Evolutionary conservation across 2,797 vertebrate species (phyloP).

Genomic region (Mycteria americana): DNA sequence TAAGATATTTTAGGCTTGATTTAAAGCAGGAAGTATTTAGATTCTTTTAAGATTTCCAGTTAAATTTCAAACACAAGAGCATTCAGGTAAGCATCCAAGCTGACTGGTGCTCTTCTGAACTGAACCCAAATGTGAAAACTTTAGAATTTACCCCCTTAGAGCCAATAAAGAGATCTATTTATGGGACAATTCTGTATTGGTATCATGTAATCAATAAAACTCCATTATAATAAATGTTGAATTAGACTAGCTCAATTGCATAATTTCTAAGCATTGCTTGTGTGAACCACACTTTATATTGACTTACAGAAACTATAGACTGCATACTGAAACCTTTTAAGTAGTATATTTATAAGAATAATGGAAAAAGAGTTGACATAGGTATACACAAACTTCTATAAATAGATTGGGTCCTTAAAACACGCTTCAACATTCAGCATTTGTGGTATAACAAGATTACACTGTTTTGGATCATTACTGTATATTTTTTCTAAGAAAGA

Average conservation of each 20-base stretch:
- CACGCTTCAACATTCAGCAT: background rate
- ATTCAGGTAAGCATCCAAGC: background rate
- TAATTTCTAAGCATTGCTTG: background rate
- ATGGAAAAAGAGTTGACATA: background rate
- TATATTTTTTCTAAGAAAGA: background rate
- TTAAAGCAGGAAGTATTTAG: constrained; percentile 13
- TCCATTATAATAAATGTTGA: background rate
- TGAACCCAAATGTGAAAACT: background rate
- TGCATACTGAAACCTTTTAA: background rate
- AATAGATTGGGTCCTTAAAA: background rate
- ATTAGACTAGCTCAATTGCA: background rate
- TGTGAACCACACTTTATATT: background rate
- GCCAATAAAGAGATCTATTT: background rate
- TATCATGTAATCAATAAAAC: background rate
- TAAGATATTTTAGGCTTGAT: constrained; percentile 11
- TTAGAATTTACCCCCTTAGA: background rate
- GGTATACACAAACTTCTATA: background rate
- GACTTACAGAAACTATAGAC: background rate
- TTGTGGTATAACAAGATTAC: background rate
- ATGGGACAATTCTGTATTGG: background rate
- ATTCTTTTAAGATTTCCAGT: background rate
- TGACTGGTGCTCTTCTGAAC: background rate
- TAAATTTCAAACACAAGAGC: background rate
- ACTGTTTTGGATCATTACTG: background rate
- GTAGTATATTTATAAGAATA: background rate